These are phyloP conservation scores for Muschampia plurimacula DNA, from an alignment of 2,888 invertebrate genomes.

Conservation along the genomic window DNA sequence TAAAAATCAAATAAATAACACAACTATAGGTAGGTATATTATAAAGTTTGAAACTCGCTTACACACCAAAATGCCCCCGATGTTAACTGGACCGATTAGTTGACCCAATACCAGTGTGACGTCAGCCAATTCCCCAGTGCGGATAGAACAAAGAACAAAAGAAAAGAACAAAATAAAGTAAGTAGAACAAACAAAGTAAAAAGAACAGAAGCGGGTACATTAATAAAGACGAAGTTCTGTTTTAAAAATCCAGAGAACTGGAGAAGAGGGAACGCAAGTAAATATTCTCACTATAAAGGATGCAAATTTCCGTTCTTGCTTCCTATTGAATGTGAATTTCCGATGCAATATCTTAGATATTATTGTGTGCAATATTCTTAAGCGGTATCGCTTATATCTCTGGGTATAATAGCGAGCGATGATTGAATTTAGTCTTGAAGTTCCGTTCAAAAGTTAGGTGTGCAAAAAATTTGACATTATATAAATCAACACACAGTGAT, in stretches of 20 bases:
- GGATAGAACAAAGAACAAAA: background rate
- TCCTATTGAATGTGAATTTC: constrained; percentile 30
- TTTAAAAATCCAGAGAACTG: constrained; percentile 15
- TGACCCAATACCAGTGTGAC: constrained; percentile 5
- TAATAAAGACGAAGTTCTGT: constrained; percentile 9
- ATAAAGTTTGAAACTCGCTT: background rate
- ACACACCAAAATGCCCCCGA: background rate
- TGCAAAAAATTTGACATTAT: no score
- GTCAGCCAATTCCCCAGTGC: background rate
- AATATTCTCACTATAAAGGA: constrained; percentile 20
- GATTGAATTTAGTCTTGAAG: no score
- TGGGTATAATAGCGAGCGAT: background rate
- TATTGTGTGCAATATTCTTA: constrained; percentile 7
- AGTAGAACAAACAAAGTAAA: constrained; percentile 7
- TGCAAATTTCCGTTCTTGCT: constrained; percentile 26
- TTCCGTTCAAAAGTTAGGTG: no score
- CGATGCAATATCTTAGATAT: constrained; percentile 4
- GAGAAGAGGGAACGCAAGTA: constrained; percentile 17
- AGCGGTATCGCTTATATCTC: background rate
- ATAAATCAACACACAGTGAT: no score
- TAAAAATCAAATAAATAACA: no score
- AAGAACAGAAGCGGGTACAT: background rate
- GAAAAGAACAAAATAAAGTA: background rate
- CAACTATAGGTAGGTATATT: background rate
- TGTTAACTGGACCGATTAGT: background rate